Conservation (phyloP, 1,140 invertebrate genomes). For the Belonocnema kinseyi region DNA sequence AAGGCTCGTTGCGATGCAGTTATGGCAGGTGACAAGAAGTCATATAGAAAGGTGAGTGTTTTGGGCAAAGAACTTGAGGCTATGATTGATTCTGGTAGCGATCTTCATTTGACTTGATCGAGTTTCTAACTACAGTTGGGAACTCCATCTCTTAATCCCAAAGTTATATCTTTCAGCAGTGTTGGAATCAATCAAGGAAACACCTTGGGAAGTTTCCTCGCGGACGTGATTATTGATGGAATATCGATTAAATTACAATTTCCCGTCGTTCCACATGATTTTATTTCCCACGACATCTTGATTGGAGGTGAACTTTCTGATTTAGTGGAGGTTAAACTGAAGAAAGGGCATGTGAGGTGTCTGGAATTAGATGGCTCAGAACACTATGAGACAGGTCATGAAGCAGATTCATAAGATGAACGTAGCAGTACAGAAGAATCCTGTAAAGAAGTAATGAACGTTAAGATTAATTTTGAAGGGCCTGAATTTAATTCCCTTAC, state of each 20-base stretch:
- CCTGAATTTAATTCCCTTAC: no score
- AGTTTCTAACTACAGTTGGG: slow-evolving; percentile 31
- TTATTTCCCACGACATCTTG: not conserved
- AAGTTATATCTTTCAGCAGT: not conserved
- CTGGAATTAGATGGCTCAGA: not conserved
- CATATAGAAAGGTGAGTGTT: slow-evolving; percentile 37
- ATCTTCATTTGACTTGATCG: slow-evolving; percentile 35
- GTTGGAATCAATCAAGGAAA: not conserved
- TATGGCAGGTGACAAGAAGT: slow-evolving; percentile 17
- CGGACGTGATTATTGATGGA: slow-evolving; percentile 2
- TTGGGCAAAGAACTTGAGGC: slow-evolving; percentile 34
- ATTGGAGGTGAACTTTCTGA: not conserved
- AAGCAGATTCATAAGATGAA: not conserved
- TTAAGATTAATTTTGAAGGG: no score
- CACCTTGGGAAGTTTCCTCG: slow-evolving; percentile 8
- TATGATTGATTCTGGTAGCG: slow-evolving; percentile 42
- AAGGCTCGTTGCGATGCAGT: not conserved
- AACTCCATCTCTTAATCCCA: not conserved
- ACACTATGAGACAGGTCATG: not conserved
- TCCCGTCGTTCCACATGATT: not conserved
- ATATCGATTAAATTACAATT: not conserved
- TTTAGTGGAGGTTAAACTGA: not conserved
- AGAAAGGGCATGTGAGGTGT: not conserved
- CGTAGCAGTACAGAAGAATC: no score
- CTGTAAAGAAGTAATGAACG: no score